Evolutionary conservation across 2,888 invertebrate species (phyloP).

Genomic region (Trissoscelio sp.): DNA sequence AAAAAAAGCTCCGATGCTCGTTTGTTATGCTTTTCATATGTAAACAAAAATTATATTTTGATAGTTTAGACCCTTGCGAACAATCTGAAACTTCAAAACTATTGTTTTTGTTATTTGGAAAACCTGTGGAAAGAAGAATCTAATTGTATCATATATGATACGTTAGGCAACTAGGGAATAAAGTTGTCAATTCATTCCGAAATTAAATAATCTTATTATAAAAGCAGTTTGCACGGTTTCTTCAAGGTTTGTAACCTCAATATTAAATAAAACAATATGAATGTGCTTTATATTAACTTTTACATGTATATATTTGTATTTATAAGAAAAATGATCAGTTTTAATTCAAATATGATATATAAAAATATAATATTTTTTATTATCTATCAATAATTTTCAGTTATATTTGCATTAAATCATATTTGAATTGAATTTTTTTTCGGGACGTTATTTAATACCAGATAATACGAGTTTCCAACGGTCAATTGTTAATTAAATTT

Average conservation of each 20-base stretch:
- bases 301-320: conserved; percentile 27
- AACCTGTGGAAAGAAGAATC: conserved; percentile 40
- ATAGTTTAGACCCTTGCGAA: conserved; percentile 40
- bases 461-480: conserved; percentile 33
- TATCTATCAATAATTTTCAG: conserved; percentile 36
- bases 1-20: conserved; percentile 36
- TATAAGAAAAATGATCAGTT: conserved; percentile 36
- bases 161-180: conserved; percentile 30
- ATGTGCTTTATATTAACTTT: conserved; percentile 33
- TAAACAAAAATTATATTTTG: conserved; percentile 34
- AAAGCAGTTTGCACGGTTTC: conserved; percentile 32
- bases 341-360: conserved; percentile 38
- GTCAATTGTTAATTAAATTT: conserved; percentile 41
- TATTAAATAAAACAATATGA: conserved; percentile 33
- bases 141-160: conserved; percentile 34
- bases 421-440: conserved; percentile 34
- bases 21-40: conserved; percentile 41
- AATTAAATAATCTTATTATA: conserved; percentile 34
- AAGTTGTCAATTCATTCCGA: conserved; percentile 18
- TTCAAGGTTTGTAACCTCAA: conserved; percentile 35
- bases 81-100: conserved; percentile 34
- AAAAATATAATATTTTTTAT: conserved; percentile 36
- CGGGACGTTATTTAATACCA: conserved; percentile 35
- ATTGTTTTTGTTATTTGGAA: conserved; percentile 38
- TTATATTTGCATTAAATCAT: conserved; percentile 36